Evolutionary conservation across 2,888 invertebrate species (phyloP).

Genomic region (Aleiodes alternator): DNA sequence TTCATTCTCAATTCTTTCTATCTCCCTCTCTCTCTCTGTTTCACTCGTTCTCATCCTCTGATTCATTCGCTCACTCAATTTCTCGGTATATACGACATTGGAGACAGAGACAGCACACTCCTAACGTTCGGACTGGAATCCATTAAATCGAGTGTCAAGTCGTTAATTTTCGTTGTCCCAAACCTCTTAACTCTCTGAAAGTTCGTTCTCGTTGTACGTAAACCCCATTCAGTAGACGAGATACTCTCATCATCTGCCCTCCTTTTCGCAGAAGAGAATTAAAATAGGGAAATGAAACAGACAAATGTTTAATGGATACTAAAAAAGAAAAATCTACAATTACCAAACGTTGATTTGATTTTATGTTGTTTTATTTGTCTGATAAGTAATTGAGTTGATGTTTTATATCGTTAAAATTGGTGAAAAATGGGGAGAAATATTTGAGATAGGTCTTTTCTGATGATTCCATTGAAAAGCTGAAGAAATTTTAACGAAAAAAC

Average conservation of each 20-base stretch:
- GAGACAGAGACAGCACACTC: conserved; percentile 31
- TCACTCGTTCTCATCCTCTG: neutral
- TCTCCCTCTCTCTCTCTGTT: conserved; percentile 6
- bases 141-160: conserved; percentile 50
- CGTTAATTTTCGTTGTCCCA: conserved; percentile 50
- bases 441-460: too few species aligned
- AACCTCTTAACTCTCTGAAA: conserved; percentile 46
- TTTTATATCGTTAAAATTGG: too few species aligned
- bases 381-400: too few species aligned
- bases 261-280: neutral
- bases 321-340: neutral
- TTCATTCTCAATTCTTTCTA: neutral
- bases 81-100: conserved; percentile 16
- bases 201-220: conserved; percentile 42
- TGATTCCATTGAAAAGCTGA: too few species aligned
- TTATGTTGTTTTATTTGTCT: too few species aligned
- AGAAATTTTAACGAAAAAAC: too few species aligned
- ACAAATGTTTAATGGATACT: conserved; percentile 14
- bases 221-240: conserved; percentile 35
- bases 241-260: conserved; percentile 10
- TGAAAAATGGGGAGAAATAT: too few species aligned
- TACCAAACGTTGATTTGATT: neutral
- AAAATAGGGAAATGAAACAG: conserved; percentile 1
- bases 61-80: too few species aligned
- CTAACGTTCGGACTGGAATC: conserved; percentile 46